These are phyloP conservation scores for Tauraco erythrolophus DNA, from an alignment of 2,113 vertebrate species.

Conservation along the genomic window DNA sequence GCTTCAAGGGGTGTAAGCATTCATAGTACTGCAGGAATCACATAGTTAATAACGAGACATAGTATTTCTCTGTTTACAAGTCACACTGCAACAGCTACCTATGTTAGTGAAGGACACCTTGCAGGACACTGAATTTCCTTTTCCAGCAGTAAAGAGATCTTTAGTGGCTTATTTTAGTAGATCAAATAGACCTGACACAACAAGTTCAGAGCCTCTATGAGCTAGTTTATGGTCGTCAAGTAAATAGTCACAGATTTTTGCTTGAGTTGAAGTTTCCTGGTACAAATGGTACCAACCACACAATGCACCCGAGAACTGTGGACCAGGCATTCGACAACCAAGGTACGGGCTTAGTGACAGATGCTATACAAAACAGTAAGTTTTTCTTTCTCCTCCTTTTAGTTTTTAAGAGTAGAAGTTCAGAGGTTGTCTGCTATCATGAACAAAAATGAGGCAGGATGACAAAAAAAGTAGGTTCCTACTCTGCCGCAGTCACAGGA, in stretches of 20 bases:
- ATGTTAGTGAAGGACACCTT: neutral
- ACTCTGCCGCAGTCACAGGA: neutral
- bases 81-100: neutral
- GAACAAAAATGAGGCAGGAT: neutral
- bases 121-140: neutral
- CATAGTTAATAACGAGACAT: neutral
- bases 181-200: neutral
- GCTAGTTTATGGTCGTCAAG: neutral
- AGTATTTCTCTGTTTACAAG: neutral
- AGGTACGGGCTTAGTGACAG: neutral
- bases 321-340: neutral
- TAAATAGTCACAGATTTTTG: neutral
- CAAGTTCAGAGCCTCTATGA: fast-evolving
- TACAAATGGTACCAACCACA: fast-evolving
- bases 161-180: neutral
- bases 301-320: neutral
- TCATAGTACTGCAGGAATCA: neutral
- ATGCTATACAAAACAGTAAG: neutral
- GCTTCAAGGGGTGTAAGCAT: neutral
- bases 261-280: neutral
- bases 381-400: neutral
- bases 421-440: neutral
- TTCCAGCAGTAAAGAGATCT: neutral
- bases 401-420: neutral
- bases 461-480: neutral